A percentile compares a stretch with the other conserved stretches of the same genome.
Conservation (phyloP, 1,140 invertebrate species). For the Lethrus apterus region DNA sequence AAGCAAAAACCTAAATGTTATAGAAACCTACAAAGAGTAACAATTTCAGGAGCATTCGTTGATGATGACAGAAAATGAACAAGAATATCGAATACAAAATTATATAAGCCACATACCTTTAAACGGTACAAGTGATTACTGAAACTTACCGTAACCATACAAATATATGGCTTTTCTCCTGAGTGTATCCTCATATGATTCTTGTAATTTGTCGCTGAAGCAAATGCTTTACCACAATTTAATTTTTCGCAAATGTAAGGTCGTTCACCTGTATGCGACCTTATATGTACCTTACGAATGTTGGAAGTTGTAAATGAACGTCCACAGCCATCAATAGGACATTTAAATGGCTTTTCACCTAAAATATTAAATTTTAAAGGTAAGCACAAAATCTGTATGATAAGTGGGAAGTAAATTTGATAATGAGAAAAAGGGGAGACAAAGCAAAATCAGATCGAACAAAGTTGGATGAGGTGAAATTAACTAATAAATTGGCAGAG, state of each 20-base stretch:
- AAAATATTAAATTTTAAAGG: constrained; percentile 35
- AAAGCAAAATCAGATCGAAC: too few relatives aligned
- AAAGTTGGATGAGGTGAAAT: too few relatives aligned
- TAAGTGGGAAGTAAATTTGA: too few relatives aligned
- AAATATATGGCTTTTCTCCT: constrained; percentile 52
- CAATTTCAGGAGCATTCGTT: too few relatives aligned
- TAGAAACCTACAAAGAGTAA: too few relatives aligned
- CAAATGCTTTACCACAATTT: constrained; percentile 54
- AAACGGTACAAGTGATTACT: constrained; percentile 4
- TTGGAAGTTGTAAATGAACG: constrained; percentile 68
- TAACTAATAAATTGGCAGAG: too few relatives aligned
- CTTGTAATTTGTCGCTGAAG: constrained; percentile 64
- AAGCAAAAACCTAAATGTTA: too few relatives aligned
- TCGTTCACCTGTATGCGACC: constrained; percentile 57
- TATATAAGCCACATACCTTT: too few relatives aligned
- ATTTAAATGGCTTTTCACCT: constrained; percentile 59
- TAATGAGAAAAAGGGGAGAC: too few relatives aligned
- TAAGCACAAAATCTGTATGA: too few relatives aligned
- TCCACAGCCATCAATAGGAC: constrained; percentile 55
- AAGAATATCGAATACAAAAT: too few relatives aligned
- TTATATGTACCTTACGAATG: constrained; percentile 58
- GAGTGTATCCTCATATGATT: constrained; percentile 57
- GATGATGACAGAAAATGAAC: too few relatives aligned
- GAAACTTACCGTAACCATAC: constrained; percentile 43
- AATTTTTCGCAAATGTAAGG: constrained; percentile 53